Percentiles rank a stretch among this genome's conserved stretches.
Conservation (phyloP, 2,797 vertebrate genomes). For the Hipposideros larvatus region DNA sequence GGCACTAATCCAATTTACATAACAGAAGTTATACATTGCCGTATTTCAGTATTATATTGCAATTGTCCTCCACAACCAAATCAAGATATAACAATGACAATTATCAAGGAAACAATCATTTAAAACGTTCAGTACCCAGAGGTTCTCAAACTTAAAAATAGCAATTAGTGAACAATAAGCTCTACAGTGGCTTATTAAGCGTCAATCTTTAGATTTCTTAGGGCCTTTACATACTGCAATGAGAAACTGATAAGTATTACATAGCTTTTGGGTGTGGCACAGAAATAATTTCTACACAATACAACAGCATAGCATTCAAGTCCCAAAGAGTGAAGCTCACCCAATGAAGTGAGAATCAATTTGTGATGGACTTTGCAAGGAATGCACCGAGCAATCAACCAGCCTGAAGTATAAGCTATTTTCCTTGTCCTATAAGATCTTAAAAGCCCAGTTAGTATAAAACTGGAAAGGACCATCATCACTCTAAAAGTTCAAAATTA, state of each 20-base stretch:
- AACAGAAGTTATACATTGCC: background rate
- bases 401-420: background rate
- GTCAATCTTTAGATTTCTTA: background rate
- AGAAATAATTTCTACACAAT: background rate
- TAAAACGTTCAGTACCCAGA: background rate
- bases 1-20: background rate
- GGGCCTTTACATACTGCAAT: background rate
- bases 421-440: background rate
- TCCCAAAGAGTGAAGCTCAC: background rate
- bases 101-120: slow-evolving; percentile 1
- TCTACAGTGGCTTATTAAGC: background rate
- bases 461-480: background rate
- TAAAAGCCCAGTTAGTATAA: background rate
- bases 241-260: background rate
- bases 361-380: background rate
- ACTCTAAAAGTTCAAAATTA: slow-evolving; percentile 32
- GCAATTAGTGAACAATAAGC: background rate
- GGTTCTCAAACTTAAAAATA: background rate
- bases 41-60: background rate
- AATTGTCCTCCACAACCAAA: slow-evolving; percentile 36
- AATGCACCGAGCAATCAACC: background rate
- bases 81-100: slow-evolving; percentile 2
- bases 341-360: background rate
- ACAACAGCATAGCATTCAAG: background rate
- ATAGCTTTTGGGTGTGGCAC: background rate